A percentile compares a stretch with the other conserved stretches of the same genome.
phyloP scores from a whole-genome alignment of 1,140 invertebrate genomes.

The Mactra quadrangularis region DNA sequence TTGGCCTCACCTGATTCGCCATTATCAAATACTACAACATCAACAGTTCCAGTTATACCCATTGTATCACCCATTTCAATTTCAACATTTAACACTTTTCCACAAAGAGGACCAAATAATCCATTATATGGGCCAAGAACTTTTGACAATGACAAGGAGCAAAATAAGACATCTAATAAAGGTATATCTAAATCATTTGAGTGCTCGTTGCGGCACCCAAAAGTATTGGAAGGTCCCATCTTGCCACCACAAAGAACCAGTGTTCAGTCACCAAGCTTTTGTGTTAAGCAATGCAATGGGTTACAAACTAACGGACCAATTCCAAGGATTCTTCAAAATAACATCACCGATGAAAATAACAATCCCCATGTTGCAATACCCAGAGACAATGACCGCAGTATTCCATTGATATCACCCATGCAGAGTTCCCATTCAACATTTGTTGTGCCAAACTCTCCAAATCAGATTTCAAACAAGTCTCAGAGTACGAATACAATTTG shows the following conservation, averaged over 20 bases:
- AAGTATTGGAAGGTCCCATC: too few species aligned
- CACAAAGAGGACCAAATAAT: constrained; percentile 4
- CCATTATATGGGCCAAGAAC: not conserved
- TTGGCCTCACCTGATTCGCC: constrained; percentile 62
- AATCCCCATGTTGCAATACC: not conserved
- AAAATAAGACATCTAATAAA: not conserved
- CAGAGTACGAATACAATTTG: not conserved
- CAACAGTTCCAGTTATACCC: not conserved
- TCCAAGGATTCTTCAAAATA: too few species aligned
- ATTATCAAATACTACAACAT: not conserved
- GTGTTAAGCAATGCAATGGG: too few species aligned
- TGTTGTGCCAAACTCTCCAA: not conserved
- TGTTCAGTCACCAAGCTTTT: too few species aligned
- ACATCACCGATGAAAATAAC: not conserved
- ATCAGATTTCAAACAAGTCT: not conserved
- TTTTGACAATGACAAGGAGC: not conserved
- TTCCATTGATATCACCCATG: not conserved
- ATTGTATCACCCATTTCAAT: constrained; percentile 48
- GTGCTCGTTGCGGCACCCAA: too few species aligned
- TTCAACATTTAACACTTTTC: not conserved
- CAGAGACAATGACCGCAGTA: not conserved
- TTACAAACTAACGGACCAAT: too few species aligned
- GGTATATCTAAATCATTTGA: too few species aligned
- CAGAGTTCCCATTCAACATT: not conserved
- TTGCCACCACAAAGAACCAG: too few species aligned